phyloP scores from a whole-genome alignment of 2,888 invertebrate genomes.

The Tuta absoluta region DNA sequence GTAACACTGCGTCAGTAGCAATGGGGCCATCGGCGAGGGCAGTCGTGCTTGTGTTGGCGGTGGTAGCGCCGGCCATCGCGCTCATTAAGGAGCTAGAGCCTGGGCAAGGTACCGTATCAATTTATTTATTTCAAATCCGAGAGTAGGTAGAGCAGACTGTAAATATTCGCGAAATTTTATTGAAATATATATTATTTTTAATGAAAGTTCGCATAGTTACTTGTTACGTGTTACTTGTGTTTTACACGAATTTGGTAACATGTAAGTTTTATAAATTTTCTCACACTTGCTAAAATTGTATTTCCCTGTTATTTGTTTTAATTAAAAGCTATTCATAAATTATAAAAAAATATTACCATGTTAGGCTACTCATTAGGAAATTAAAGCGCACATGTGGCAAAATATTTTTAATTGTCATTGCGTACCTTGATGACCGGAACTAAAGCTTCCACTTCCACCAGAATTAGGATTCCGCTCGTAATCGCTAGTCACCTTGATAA shows the following conservation, averaged over 20 bases:
- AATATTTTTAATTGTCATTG: background rate
- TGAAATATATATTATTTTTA: background rate
- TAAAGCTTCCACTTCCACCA: slow-evolving; percentile 31
- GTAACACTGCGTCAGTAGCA: slow-evolving; percentile 52
- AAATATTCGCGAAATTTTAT: background rate
- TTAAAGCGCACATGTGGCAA: too few relatives aligned
- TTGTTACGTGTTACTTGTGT: background rate
- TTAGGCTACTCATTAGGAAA: too few relatives aligned
- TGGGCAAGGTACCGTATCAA: slow-evolving; percentile 58
- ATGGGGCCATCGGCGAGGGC: slow-evolving; percentile 64
- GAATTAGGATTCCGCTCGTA: slow-evolving; percentile 45
- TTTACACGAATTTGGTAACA: background rate
- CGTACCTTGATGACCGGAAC: slow-evolving; percentile 30
- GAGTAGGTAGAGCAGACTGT: background rate
- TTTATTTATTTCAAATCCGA: slow-evolving; percentile 20
- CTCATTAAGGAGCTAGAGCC: slow-evolving; percentile 64
- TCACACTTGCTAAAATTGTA: too few relatives aligned
- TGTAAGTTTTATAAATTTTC: background rate
- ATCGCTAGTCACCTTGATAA: slow-evolving; percentile 46
- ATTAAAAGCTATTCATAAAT: too few relatives aligned
- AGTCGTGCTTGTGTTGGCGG: slow-evolving; percentile 57
- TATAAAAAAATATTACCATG: too few relatives aligned
- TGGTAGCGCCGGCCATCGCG: slow-evolving; percentile 55
- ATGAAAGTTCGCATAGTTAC: background rate
- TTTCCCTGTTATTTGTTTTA: too few relatives aligned